Conservation (phyloP, 2,888 invertebrate genomes). For the Xylota segnis region DNA sequence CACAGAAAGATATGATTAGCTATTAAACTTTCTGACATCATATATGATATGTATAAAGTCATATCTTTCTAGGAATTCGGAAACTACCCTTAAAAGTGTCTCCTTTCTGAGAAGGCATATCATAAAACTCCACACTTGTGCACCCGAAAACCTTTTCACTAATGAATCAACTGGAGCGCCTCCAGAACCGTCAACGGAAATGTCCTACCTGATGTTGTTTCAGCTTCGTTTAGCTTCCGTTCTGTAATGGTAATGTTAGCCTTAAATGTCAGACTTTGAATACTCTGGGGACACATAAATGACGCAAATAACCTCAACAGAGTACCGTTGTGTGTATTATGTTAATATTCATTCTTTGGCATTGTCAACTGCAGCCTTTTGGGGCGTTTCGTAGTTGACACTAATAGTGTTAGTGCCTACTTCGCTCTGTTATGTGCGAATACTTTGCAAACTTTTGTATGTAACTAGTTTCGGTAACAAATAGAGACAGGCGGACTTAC, state of each 20-base stretch:
- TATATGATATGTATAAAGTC: not conserved
- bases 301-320: constrained; percentile 7
- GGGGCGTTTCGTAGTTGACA: not conserved
- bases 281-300: constrained; percentile 28
- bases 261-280: constrained; percentile 37
- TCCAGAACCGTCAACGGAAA: constrained; percentile 28
- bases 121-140: constrained; percentile 3
- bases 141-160: constrained; percentile 2
- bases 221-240: constrained; percentile 34
- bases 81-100: not conserved
- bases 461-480: constrained; percentile 4
- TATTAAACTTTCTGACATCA: not conserved
- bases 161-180: constrained; percentile 32
- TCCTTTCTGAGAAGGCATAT: constrained; percentile 1
- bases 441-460: constrained; percentile 1
- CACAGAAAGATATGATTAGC: not conserved
- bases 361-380: constrained; percentile 10
- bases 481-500: not conserved
- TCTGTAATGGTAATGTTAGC: constrained; percentile 36
- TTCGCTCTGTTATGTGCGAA: not conserved
- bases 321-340: constrained; percentile 13
- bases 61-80: not conserved
- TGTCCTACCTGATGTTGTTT: constrained; percentile 43
- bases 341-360: constrained; percentile 11
- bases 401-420: not conserved